phyloP scores from a whole-genome alignment of 2,888 invertebrate genomes.

The Punctoribates punctum region DNA sequence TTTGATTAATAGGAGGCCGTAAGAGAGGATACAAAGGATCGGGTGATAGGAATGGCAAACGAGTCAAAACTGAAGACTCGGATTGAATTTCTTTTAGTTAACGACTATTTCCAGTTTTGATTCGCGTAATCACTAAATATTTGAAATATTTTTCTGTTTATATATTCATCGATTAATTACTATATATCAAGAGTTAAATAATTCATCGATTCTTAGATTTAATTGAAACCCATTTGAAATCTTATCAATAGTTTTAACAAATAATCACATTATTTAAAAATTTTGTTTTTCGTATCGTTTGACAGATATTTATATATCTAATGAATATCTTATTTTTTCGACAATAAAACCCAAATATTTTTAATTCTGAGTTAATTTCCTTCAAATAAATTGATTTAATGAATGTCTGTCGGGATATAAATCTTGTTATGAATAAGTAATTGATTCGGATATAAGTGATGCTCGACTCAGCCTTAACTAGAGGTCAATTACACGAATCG shows the following conservation, averaged over 20 bases:
- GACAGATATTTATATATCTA: background rate
- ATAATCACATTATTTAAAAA: too few species aligned
- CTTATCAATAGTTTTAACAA: too few species aligned
- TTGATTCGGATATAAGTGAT: background rate
- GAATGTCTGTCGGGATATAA: background rate
- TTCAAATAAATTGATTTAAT: background rate
- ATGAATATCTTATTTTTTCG: background rate
- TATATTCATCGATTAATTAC: too few species aligned
- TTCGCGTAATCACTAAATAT: too few species aligned
- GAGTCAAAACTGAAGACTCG: background rate
- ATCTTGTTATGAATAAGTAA: background rate
- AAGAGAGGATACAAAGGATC: constrained; percentile 33
- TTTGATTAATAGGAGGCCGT: background rate
- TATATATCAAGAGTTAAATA: too few species aligned
- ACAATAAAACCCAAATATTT: background rate
- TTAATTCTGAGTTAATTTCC: background rate
- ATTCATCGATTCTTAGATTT: background rate
- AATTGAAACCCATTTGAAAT: too few species aligned
- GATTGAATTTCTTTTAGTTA: background rate
- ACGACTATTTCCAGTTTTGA: background rate
- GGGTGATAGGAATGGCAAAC: constrained; percentile 17
- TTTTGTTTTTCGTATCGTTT: background rate
- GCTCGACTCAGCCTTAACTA: background rate
- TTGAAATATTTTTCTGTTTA: too few species aligned
- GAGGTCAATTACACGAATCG: constrained; percentile 19